phyloP scores from a whole-genome alignment of 2,797 vertebrate genomes.

The Acipenser transmontanus region DNA sequence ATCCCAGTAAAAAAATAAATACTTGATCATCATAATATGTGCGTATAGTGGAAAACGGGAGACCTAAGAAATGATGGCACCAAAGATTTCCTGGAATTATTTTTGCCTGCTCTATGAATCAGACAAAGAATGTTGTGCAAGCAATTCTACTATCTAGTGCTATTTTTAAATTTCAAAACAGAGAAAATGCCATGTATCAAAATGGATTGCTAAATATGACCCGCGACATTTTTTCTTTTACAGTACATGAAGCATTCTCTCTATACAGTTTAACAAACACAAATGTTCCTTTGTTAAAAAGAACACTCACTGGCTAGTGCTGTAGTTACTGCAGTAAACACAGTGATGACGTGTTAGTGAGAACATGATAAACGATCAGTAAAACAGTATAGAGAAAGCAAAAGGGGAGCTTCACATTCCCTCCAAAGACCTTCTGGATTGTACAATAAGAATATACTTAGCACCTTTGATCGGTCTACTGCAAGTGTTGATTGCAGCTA shows the following conservation, averaged over 20 bases:
- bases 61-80: conserved; percentile 22
- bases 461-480: no score
- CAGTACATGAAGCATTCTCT: neutral
- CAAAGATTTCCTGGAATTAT: no score
- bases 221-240: neutral
- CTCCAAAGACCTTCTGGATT: no score
- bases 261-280: neutral
- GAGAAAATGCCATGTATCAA: neutral
- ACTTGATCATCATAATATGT: conserved; percentile 12
- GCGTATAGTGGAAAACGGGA: conserved; percentile 7
- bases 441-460: no score
- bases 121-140: conserved; percentile 8
- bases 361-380: no score
- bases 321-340: no score
- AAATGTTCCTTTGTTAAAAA: neutral
- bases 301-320: neutral
- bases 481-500: no score
- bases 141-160: conserved; percentile 13
- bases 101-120: conserved; percentile 5
- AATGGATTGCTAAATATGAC: neutral
- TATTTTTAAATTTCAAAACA: conserved; percentile 17
- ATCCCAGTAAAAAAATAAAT: conserved; percentile 10
- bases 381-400: no score
- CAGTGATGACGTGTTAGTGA: no score
- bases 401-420: no score